phyloP scores from a whole-genome alignment of 2,113 vertebrate species.

The Serilophus lunatus region DNA sequence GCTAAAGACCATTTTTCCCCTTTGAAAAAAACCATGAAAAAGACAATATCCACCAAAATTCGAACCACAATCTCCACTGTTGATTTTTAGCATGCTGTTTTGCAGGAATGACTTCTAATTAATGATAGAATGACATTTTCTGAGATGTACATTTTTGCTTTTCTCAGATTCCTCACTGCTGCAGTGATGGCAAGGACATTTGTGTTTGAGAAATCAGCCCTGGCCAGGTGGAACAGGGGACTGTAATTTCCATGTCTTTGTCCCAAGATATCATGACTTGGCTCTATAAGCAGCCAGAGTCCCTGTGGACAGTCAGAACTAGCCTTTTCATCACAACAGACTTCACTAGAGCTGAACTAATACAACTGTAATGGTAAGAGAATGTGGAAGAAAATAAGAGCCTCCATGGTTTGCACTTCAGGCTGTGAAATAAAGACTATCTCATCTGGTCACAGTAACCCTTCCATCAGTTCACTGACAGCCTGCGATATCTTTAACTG shows the following conservation, averaged over 20 bases:
- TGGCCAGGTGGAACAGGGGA: not conserved
- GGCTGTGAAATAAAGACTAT: not conserved
- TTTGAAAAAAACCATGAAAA: not conserved
- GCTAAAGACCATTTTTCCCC: not conserved
- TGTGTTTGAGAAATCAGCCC: not conserved
- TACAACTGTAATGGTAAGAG: not conserved
- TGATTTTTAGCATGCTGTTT: not conserved
- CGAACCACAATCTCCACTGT: fast-evolving
- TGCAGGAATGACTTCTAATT: not conserved
- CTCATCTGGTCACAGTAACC: not conserved
- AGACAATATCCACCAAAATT: not conserved
- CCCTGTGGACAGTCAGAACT: not conserved
- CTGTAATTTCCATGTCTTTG: not conserved
- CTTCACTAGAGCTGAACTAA: not conserved
- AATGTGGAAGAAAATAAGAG: not conserved
- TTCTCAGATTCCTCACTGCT: not conserved
- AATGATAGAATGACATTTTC: not conserved
- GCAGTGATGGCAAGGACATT: not conserved
- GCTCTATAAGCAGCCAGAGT: not conserved
- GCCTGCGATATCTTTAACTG: not conserved
- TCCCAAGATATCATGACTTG: not conserved
- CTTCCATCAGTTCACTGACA: not conserved
- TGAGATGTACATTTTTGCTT: not conserved
- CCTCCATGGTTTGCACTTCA: not conserved
- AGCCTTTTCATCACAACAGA: not conserved